phyloP scores from a whole-genome alignment of 2,888 invertebrate species.

The Dascillus cervinus region DNA sequence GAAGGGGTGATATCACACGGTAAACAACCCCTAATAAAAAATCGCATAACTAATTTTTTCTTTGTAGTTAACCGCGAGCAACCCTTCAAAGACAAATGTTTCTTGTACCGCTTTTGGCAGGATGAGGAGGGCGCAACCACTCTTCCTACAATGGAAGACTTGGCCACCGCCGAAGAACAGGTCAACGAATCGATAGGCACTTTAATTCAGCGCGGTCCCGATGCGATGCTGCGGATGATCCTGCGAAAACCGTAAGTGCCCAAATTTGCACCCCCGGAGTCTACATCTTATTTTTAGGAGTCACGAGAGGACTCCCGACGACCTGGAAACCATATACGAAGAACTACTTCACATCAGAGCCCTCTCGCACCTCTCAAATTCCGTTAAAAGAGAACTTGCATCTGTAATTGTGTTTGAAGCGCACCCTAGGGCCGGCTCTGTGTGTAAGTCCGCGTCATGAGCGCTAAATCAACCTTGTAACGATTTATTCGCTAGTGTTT shows the following conservation, averaged over 20 bases:
- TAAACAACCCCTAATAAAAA: conserved; percentile 38
- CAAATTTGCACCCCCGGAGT: not conserved
- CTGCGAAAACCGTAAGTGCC: conserved; percentile 65
- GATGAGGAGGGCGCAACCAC: conserved; percentile 57
- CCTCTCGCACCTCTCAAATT: conserved; percentile 70
- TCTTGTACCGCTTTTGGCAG: conserved; percentile 73
- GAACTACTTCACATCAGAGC: conserved; percentile 76
- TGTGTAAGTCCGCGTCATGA: conserved; percentile 51
- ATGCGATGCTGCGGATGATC: conserved; percentile 72
- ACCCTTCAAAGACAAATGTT: conserved; percentile 74
- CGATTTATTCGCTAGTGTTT: conserved; percentile 50
- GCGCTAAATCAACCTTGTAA: not conserved
- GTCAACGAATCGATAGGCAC: conserved; percentile 58
- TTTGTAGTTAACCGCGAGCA: conserved; percentile 64
- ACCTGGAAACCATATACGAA: conserved; percentile 74
- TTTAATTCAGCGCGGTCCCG: conserved; percentile 66
- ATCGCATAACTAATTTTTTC: not conserved
- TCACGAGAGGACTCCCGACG: conserved; percentile 68
- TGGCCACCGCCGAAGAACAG: conserved; percentile 60
- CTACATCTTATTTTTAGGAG: conserved; percentile 45
- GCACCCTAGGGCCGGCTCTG: conserved; percentile 66
- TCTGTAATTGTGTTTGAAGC: conserved; percentile 74
- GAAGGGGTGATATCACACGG: conserved; percentile 72
- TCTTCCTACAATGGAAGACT: conserved; percentile 50
- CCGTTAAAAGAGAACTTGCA: conserved; percentile 73